Conservation (phyloP, 2,888 invertebrate species). For the Thereva nobilitata region DNA sequence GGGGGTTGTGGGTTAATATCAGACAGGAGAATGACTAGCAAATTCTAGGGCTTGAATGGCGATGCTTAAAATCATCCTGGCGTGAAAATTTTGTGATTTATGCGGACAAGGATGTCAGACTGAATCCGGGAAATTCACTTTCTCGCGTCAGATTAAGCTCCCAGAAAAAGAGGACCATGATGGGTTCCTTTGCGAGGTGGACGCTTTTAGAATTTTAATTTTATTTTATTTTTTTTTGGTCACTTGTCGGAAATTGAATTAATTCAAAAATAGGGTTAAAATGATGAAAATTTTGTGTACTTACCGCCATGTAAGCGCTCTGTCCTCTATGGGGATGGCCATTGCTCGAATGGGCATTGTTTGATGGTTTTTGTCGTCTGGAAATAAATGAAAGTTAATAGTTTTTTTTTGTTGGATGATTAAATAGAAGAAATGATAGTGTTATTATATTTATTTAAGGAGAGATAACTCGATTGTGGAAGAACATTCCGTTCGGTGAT, state of each 20-base stretch:
- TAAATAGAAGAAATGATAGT: background rate
- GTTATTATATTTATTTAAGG: no score
- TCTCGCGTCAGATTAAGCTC: background rate
- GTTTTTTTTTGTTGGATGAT: background rate
- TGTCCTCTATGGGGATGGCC: slow-evolving; percentile 24
- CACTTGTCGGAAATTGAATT: slow-evolving; percentile 26
- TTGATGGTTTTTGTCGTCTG: slow-evolving; percentile 24
- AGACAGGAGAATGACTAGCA: background rate
- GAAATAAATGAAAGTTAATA: slow-evolving; percentile 9
- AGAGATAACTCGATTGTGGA: no score
- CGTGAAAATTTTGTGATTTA: slow-evolving; percentile 27
- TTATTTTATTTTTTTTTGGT: background rate
- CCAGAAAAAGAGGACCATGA: background rate
- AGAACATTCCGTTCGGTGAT: no score
- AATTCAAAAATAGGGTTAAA: slow-evolving; percentile 21
- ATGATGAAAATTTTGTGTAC: slow-evolving; percentile 12
- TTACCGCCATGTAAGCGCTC: slow-evolving; percentile 35
- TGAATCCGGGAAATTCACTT: slow-evolving; percentile 17
- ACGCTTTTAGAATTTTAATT: slow-evolving; percentile 26
- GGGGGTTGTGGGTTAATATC: no score
- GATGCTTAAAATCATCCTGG: slow-evolving; percentile 22
- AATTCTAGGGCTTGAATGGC: slow-evolving; percentile 10
- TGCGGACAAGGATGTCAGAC: slow-evolving; percentile 13
- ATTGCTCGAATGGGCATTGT: background rate
- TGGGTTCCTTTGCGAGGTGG: background rate